These are phyloP conservation scores for Falco biarmicus DNA, from an alignment of 2,797 vertebrate genomes.

Conservation along the genomic window DNA sequence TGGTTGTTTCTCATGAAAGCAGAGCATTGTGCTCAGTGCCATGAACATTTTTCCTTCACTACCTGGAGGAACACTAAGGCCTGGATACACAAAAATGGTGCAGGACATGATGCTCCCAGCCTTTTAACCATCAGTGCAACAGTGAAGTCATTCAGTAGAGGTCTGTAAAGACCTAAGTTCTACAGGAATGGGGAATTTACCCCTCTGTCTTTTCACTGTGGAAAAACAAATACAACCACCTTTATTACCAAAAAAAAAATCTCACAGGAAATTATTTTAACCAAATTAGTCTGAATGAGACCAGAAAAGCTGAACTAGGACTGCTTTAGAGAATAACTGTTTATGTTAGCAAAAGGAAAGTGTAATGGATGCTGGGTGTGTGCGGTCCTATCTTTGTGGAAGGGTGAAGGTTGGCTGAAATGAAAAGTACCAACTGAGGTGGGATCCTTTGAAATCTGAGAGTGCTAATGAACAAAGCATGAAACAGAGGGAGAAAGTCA, in stretches of 20 bases:
- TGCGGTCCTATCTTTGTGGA: neutral
- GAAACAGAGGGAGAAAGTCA: neutral
- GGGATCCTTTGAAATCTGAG: neutral
- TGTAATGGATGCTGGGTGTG: neutral
- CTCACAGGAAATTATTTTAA: neutral
- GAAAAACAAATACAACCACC: neutral
- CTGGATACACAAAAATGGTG: neutral
- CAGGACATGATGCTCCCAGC: neutral
- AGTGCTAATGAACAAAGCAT: neutral
- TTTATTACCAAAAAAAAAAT: neutral
- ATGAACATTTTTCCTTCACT: neutral
- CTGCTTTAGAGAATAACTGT: neutral
- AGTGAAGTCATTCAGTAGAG: neutral
- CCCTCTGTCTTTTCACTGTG: neutral
- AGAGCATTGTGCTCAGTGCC: neutral
- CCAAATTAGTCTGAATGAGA: neutral
- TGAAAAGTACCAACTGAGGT: neutral
- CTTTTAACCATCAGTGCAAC: neutral
- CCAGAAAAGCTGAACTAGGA: neutral
- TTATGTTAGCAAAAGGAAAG: neutral
- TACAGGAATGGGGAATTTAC: neutral
- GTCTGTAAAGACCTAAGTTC: neutral
- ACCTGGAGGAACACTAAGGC: neutral
- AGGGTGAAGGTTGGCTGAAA: neutral
- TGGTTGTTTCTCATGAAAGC: neutral